Base-by-base conservation (phyloP, 2,888 invertebrate genomes). In the Trissoscelio sp. region DNA sequence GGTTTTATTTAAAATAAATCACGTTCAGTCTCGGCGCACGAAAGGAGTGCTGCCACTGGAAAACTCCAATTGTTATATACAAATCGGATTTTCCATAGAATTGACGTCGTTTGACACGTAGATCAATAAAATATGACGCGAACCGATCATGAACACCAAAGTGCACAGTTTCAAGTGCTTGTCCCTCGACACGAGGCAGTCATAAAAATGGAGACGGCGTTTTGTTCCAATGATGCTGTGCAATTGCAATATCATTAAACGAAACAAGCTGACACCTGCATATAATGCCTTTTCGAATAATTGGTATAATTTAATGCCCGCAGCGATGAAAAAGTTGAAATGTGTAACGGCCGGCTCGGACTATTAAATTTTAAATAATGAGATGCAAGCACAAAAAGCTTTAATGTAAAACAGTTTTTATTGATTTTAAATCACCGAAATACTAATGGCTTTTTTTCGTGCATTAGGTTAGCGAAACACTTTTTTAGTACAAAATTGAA, bases 81-180 rank as follows among this genome's bases (percentile, higher is more conserved):
- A 51, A 72, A 60, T 60, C 51, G 16, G 60, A 72, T 72, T 72
- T 60, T 31, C 31, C 18, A 20, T 31, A 51, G 51, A 58, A 51
- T 39, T 60, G 51, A 60, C 34, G 58, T 53, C 73, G 53, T 48
- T 73, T 73, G 55, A 55, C 55, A 34, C 42, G 44, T 44, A 31
- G 73, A 62, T 73, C 73, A 62, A 73, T 73, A 62, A 73, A 73
- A 73, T 73, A 73, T 62, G 73, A 73, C 44, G 42, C 53, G 12
- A 12, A 22, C 31, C n/a, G 53, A 51, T 51, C 46, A 42, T 37
- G 39, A 34, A 69, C 69, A 14, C 14, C 16, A 48, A 70, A 70
- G 39, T 70, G 48, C 46, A 66, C 48, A 20, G 11, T 48, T 58
- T 70, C 58, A 20, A 58, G 48, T 11, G 11, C 48, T 28, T 24